Base-by-base conservation (phyloP, 64 coral and sea anemone species). In the Dendronephthya gigantea region DNA sequence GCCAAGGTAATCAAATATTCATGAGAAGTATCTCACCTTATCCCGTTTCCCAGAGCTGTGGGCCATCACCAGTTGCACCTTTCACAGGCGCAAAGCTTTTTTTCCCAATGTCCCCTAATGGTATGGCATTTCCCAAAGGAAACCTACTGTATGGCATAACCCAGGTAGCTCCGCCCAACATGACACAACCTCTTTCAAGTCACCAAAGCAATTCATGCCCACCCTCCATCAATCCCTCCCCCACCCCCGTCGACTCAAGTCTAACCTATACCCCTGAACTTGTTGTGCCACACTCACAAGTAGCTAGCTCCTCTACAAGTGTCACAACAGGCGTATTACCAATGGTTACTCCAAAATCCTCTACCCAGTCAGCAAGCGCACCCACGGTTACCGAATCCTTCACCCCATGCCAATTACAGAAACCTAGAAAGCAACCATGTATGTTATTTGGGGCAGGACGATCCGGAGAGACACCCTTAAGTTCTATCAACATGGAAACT, bases 191-290 rank as follows among this genome's bases (percentile, higher is more conserved):
- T 79, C 36, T 39, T 34, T 16, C 72, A 29, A 34, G 29, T 34
- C 15, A 34, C 32, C 72, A 79, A 36, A 79, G 72, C 4, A 79
- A 79, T 19, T 79, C 72, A 79, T 79, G 72, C 37, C 72, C 72
- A 29, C 36, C 72, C 13, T 79, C 72, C 28, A 19, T 38, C 72
- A 79, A 79, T 35, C 72, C 72, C 11, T 79, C 72, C 16, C 40
- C 72, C 30, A 79, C 72, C 7, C 72, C 36, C 19, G 6, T 30
- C 19, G 58, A 66, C 5, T 66, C 58, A 14, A 33, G 32, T 36
- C 32, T 34, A 29, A 34, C 12, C 2, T 9, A 16, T 19, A 79
- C 72, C 72, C 72, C 72, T 36, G 72, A 23, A 62, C 19, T 62
- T 19, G 6, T 27, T 17, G 55, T 62, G 6, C 55, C 55, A 62